Evolutionary conservation across 2,888 invertebrate genomes (phyloP), one percentile per base, ranked within the genome.

Genomic region (Archaeoteleia sp.): DNA sequence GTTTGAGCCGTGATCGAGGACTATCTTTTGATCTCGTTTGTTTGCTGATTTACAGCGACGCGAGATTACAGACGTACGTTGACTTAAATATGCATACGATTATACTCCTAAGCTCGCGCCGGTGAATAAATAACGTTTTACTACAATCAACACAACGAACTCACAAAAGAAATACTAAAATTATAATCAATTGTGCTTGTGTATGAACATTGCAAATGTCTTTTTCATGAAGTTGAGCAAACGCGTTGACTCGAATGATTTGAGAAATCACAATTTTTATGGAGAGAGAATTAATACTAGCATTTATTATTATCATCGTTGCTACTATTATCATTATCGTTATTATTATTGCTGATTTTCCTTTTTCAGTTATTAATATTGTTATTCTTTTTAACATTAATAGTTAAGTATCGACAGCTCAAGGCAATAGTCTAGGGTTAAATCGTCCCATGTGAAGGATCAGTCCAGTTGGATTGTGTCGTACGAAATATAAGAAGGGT

Each of bases 401-500:
- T 45, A 14, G 39, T 57, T 51, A 29, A 42, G 17, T 34, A 17
- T 32, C 12, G 34, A 40, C 40, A 45, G 29, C 42, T 71, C 63
- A 71, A 43, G 68, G 68, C 32, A 68, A 37, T 34, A 71, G 54
- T 61, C 69, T 90, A 32, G 94, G 95, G 86, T 94, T 95, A 87
- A 94, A 95, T 81, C 95, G 89, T 32, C 95, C 95, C 88, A 95
- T 93, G 82, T 94, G 94, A 46, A 96, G 87, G 78, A 96, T 93
- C 87, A 95, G 90, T 65, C 95, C 95, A n/a, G 95, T 93, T 1
- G 95, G 95, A 85, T 95, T 95, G 85, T 96, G 95, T 79, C 95
- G 89, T 8, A 95, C 93, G 75, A 95, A 93, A 85, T 93, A 96
- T 15, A 96, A 87, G 88, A 96, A 96, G 0, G 95, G 95, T 79